These are phyloP conservation scores for Drosophila neoperkinsi DNA, from an alignment of 2,888 invertebrate species.

Conservation along the genomic window DNA sequence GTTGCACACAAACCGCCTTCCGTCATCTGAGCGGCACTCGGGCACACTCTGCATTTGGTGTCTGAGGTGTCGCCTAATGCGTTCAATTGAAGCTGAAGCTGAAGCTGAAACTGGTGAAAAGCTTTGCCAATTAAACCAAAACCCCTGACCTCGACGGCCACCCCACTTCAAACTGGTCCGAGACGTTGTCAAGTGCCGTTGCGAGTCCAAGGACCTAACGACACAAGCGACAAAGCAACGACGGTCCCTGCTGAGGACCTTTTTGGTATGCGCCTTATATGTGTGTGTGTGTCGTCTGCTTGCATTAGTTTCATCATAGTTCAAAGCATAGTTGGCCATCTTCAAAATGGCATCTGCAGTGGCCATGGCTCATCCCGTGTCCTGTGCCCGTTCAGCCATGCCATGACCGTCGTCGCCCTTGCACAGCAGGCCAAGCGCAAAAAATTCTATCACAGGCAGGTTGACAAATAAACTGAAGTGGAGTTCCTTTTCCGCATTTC, in stretches of 20 bases:
- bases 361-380: constrained; percentile 16
- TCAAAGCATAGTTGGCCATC: constrained; percentile 74
- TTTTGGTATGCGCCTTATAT: neutral
- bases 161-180: constrained; percentile 27
- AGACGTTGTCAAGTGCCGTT: constrained; percentile 53
- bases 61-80: constrained; percentile 76
- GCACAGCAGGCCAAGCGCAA: constrained; percentile 71
- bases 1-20: constrained; percentile 9
- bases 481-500: constrained; percentile 63
- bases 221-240: constrained; percentile 11
- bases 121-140: constrained; percentile 62
- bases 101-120: constrained; percentile 24
- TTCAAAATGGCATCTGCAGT: constrained; percentile 44
- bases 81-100: constrained; percentile 70
- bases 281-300: constrained; percentile 32
- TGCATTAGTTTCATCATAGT: constrained; percentile 74
- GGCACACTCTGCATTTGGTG: constrained; percentile 18
- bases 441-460: constrained; percentile 71
- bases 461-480: constrained; percentile 76
- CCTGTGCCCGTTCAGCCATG: constrained; percentile 66
- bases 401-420: constrained; percentile 45
- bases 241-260: constrained; percentile 11
- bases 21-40: neutral
- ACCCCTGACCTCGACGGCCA: neutral
- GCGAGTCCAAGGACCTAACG: constrained; percentile 34